Base-by-base conservation (phyloP, 2,113 vertebrate genomes). In the Spheniscus mendiculus region DNA sequence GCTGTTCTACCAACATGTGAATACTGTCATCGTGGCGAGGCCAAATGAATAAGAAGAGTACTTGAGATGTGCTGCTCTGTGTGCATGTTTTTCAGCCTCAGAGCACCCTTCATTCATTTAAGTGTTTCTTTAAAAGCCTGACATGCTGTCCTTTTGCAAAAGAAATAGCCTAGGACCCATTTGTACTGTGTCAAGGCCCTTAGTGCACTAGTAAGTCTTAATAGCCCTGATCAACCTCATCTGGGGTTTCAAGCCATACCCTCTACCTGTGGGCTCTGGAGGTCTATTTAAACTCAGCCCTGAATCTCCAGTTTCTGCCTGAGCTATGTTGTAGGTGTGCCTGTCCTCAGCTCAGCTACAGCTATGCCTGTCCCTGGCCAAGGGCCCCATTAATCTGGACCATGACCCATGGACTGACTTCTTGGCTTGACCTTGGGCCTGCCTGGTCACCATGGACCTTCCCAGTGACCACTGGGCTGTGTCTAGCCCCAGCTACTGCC, bases 11-110 rank as follows among this genome's bases (percentile, higher is more conserved):
- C 21, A 47, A 27, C 7, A 11, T 4, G 12, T 55, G 56, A 91
- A 65, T 65, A 18, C 10, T 62, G 15, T 42, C 19, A n/a, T 70
- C 0, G 1, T n/a, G n/a, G n/a, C 1, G 9, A 66, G 52, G 45
- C 21, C 15, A 61, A 44, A 70, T 27, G 38, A 79, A 4, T 74
- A 45, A 61, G 58, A 56, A 55, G 15, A 73, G 13, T 38, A 36
- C 20, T 47, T 74, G 22, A 73, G 72, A 14, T 73, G 17, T 22
- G 23, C 58, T 53, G 30, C 22, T 69, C 14, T 58, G 3, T 52
- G 29, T 40, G 8, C 22, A 4, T 23, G 15, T 7, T 50, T 55
- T 87, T 62, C 42, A 69, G 34, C 29, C 34, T 73, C 18, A 12
- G 30, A 83, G 22, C 10, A 44, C 6, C 12, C 12, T 90, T 79